phyloP scores from a whole-genome alignment of 2,113 vertebrate species.

The Cyprichromis sp. region DNA sequence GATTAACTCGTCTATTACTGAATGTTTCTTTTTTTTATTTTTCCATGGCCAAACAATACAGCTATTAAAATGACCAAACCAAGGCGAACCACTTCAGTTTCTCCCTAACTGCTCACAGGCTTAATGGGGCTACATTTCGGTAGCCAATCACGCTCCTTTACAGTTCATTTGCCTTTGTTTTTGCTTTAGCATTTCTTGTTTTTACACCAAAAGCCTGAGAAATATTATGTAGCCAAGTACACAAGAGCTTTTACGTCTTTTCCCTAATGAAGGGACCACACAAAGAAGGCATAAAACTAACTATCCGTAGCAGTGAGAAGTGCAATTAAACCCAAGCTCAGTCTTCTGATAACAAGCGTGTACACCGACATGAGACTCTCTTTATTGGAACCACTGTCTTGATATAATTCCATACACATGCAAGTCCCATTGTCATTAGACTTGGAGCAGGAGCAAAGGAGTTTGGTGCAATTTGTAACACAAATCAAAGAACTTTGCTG shows the following conservation, averaged over 20 bases:
- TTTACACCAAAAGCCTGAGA: not conserved
- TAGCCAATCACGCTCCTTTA: slow-evolving; percentile 21
- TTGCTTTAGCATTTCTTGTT: not conserved
- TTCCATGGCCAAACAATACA: not conserved
- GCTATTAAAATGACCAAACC: slow-evolving; percentile 6
- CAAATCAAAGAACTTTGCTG: slow-evolving; percentile 19
- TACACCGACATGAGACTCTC: slow-evolving; percentile 6
- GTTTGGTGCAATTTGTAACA: not conserved
- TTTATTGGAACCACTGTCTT: slow-evolving; percentile 29
- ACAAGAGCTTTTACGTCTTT: not conserved
- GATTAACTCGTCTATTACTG: not conserved
- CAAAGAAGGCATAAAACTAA: slow-evolving; percentile 12
- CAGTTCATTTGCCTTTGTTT: not conserved
- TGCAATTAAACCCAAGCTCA: slow-evolving; percentile 10
- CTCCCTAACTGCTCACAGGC: not conserved
- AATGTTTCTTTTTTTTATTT: not conserved
- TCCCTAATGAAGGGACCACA: not conserved
- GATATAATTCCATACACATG: slow-evolving; percentile 42
- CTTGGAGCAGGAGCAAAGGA: slow-evolving; percentile 24
- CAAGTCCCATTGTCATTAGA: not conserved
- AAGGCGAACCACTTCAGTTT: not conserved
- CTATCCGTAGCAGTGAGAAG: not conserved
- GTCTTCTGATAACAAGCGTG: slow-evolving; percentile 40
- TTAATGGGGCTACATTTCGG: slow-evolving; percentile 34
- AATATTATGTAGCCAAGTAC: not conserved